These are phyloP conservation scores for Schmidtea mediterranea DNA, from an alignment of 1,140 invertebrate species.

Conservation along the genomic window DNA sequence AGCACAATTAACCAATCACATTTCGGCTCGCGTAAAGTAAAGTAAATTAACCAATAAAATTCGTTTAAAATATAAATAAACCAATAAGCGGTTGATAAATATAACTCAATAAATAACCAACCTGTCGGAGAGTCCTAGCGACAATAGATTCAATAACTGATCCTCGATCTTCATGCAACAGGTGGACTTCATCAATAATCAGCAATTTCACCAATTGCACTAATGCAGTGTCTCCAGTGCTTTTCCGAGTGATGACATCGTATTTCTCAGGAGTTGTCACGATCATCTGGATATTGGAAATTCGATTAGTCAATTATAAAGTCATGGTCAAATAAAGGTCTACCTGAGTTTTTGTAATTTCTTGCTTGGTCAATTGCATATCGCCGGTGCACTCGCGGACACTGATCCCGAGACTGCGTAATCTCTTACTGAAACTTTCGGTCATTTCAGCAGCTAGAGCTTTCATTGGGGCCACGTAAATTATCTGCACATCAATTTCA, in stretches of 20 bases:
- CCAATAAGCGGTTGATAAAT: too few species aligned
- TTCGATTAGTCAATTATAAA: background rate
- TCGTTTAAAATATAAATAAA: too few species aligned
- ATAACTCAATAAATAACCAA: too few species aligned
- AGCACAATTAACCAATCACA: too few species aligned
- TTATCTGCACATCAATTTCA: conserved; percentile 38
- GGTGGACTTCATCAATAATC: conserved; percentile 93
- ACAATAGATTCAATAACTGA: conserved; percentile 89
- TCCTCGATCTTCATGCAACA: conserved; percentile 80
- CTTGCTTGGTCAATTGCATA: conserved; percentile 76
- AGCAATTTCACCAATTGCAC: conserved; percentile 65
- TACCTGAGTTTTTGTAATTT: conserved; percentile 69
- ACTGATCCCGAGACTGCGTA: conserved; percentile 44
- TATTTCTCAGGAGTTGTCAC: conserved; percentile 97
- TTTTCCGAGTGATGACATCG: conserved; percentile 92
- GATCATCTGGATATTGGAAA: conserved; percentile 38
- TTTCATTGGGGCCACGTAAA: conserved; percentile 98
- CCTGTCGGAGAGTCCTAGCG: conserved; percentile 65
- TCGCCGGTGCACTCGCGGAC: conserved; percentile 87
- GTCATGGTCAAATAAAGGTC: background rate
- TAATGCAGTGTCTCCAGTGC: conserved; percentile 59
- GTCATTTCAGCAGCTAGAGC: conserved; percentile 94
- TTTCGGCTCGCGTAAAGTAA: too few species aligned
- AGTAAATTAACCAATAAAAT: too few species aligned
- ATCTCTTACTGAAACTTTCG: conserved; percentile 54